Evolutionary conservation across 2,113 vertebrate genomes (phyloP).

Genomic region (Heloderma charlesbogerti): DNA sequence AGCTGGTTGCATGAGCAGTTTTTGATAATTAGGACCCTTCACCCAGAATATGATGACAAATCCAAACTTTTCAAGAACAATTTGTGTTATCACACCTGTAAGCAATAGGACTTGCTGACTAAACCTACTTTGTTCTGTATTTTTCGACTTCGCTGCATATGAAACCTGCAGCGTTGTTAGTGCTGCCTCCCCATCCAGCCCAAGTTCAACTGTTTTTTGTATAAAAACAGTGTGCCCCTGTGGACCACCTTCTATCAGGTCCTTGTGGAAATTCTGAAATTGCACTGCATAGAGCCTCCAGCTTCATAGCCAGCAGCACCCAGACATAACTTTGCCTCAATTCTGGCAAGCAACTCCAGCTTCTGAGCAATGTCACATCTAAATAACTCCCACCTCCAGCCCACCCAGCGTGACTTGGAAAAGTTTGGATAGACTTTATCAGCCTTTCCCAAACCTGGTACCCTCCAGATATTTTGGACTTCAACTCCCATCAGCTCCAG

Average conservation of each 20-base stretch:
- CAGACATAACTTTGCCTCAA: not conserved
- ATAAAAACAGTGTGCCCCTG: not conserved
- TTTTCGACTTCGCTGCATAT: not conserved
- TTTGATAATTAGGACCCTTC: not conserved
- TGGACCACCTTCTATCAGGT: not conserved
- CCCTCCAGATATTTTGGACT: too few relatives aligned
- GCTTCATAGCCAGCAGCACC: not conserved
- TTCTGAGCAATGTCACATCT: not conserved
- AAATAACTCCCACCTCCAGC: not conserved
- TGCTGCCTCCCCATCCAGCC: not conserved
- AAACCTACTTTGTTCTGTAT: not conserved
- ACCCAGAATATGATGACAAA: not conserved
- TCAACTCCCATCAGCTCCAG: too few relatives aligned
- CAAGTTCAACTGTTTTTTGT: not conserved
- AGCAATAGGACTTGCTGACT: not conserved
- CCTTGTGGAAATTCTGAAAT: not conserved
- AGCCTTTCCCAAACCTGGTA: not conserved
- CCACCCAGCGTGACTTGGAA: not conserved
- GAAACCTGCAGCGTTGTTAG: not conserved
- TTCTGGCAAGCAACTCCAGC: not conserved
- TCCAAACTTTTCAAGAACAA: slow-evolving; percentile 1
- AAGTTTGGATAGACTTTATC: not conserved
- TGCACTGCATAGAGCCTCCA: not conserved
- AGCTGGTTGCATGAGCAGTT: not conserved
- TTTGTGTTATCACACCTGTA: slow-evolving; percentile 21